phyloP scores from a whole-genome alignment of 2,797 vertebrate species.

The Chromobotia macracanthus region DNA sequence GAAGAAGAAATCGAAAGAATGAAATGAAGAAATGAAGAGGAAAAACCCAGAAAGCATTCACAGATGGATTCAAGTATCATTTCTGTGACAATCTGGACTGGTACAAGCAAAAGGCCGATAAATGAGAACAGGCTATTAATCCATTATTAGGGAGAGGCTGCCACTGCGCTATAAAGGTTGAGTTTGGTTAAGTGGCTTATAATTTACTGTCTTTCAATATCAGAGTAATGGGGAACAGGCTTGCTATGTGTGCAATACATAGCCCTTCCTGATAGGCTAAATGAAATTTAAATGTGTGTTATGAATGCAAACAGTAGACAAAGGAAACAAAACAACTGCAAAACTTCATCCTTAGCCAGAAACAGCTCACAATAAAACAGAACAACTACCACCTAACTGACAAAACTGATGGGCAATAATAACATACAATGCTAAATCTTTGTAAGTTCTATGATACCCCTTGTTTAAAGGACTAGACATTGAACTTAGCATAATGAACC shows the following conservation, averaged over 20 bases:
- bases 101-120: conserved; percentile 1
- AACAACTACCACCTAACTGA: neutral
- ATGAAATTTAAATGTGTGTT: no score
- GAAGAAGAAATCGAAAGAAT: neutral
- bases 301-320: neutral
- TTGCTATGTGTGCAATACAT: no score
- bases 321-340: neutral
- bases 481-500: neutral
- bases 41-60: neutral
- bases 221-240: no score
- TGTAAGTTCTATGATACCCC: no score
- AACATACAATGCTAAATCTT: neutral
- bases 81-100: neutral
- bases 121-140: conserved; percentile 1
- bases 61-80: conserved; percentile 8
- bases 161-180: conserved; percentile 15
- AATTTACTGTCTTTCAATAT: conserved; percentile 8
- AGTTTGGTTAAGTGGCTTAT: neutral
- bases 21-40: conserved; percentile 1
- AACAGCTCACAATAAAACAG: neutral
- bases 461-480: neutral
- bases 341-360: neutral
- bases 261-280: no score
- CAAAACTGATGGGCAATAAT: neutral
- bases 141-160: neutral